These are phyloP conservation scores for Thaumetopoea pityocampa DNA, from an alignment of 1,140 invertebrate species.

Conservation along the genomic window DNA sequence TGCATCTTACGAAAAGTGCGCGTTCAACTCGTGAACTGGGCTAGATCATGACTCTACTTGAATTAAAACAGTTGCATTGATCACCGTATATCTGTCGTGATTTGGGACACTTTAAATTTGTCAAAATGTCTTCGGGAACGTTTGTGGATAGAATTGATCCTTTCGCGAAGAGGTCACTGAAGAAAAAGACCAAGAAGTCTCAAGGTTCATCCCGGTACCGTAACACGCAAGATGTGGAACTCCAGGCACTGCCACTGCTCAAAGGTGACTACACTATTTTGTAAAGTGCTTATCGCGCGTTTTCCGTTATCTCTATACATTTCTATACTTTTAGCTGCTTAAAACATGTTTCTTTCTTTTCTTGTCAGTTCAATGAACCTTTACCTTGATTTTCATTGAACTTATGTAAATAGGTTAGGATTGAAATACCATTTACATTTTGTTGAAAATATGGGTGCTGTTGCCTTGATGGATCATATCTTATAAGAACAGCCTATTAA, in stretches of 20 bases:
- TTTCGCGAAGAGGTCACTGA: conserved; percentile 92
- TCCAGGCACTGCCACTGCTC: conserved; percentile 89
- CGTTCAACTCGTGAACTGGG: conserved; percentile 62
- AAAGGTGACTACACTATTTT: conserved; percentile 82
- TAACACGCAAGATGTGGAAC: conserved; percentile 92
- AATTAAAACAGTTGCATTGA: conserved; percentile 69
- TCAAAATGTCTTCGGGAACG: conserved; percentile 86
- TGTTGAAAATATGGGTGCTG: not conserved
- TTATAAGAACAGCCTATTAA: too few species aligned
- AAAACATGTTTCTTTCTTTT: conserved; percentile 1
- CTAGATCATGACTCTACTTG: conserved; percentile 69
- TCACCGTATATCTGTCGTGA: conserved; percentile 64
- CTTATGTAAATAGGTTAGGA: conserved; percentile 17
- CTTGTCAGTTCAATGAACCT: conserved; percentile 26
- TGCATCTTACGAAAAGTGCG: conserved; percentile 66
- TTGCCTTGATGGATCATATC: too few species aligned
- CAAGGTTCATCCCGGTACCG: conserved; percentile 93
- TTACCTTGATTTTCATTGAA: conserved; percentile 18
- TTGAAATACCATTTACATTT: conserved; percentile 6
- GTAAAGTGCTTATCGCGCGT: not conserved
- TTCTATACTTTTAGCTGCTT: conserved; percentile 1
- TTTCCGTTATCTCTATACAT: not conserved
- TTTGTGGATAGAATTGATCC: conserved; percentile 97
- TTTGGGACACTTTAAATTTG: conserved; percentile 67
- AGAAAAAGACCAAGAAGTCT: conserved; percentile 95